A percentile compares a stretch with the other conserved stretches of the same genome.
phyloP scores from a whole-genome alignment of 2,888 invertebrate genomes.

The Apoda limacodes region DNA sequence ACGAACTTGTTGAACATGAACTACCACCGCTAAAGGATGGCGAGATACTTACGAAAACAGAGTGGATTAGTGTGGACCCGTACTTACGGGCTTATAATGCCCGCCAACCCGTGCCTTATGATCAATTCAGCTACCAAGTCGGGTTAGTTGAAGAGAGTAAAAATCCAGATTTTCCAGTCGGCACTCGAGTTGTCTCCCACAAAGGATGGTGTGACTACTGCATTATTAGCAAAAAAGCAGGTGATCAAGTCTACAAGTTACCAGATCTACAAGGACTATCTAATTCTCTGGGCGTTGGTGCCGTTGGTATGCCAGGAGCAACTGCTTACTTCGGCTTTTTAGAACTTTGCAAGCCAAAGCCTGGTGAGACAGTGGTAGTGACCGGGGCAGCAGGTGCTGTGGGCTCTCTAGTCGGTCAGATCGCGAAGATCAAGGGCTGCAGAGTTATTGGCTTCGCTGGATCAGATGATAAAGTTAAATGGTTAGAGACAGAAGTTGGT shows the following conservation, averaged over 20 bases:
- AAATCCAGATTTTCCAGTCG: conserved; percentile 67
- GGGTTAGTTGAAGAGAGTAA: conserved; percentile 66
- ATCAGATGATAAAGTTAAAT: conserved; percentile 70
- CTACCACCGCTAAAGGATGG: conserved; percentile 63
- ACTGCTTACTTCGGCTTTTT: conserved; percentile 67
- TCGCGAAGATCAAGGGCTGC: conserved; percentile 67
- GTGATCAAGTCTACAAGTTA: not conserved
- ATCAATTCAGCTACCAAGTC: conserved; percentile 23
- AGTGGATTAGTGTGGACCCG: conserved; percentile 17
- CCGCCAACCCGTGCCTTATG: conserved; percentile 17
- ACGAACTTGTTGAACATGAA: conserved; percentile 66
- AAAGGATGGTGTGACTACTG: conserved; percentile 71
- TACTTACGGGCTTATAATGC: conserved; percentile 15
- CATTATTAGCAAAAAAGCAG: conserved; percentile 3
- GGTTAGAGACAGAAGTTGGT: conserved; percentile 27
- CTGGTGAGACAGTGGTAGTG: conserved; percentile 73
- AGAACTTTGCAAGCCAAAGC: conserved; percentile 70
- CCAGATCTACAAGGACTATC: not conserved
- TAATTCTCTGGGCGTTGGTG: not conserved
- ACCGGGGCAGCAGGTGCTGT: conserved; percentile 77
- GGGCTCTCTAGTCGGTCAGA: conserved; percentile 74
- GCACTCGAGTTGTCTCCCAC: conserved; percentile 60
- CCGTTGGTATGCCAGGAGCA: not conserved
- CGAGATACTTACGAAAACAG: conserved; percentile 25
- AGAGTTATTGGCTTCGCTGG: conserved; percentile 58